Percentiles rank a stretch among this genome's conserved stretches.
These are phyloP conservation scores for Zosterops hypoxanthus DNA, from an alignment of 2,113 vertebrate genomes.

Conservation along the genomic window DNA sequence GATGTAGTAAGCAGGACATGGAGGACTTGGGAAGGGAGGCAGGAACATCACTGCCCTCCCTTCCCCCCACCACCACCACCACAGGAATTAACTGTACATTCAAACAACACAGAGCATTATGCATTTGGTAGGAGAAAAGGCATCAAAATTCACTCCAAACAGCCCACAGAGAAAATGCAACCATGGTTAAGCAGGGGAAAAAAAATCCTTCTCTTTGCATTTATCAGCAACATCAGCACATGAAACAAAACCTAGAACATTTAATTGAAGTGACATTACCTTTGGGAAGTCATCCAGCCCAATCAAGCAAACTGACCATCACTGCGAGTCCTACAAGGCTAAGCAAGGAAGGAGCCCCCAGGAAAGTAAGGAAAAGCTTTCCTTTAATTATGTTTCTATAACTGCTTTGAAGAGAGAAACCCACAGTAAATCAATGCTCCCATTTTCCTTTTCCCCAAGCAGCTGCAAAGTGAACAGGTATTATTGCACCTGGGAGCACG, in stretches of 20 bases:
- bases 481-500: constrained; percentile 53
- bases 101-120: neutral
- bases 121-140: constrained; percentile 13
- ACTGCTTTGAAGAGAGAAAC: constrained; percentile 52
- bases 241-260: constrained; percentile 37
- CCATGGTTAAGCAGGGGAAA: constrained; percentile 10
- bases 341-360: constrained; percentile 56
- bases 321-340: constrained; percentile 49
- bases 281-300: constrained; percentile 50
- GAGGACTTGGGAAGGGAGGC: constrained; percentile 21
- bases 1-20: neutral
- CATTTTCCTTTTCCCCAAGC: constrained; percentile 51
- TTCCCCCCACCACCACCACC: neutral
- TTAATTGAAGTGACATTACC: constrained; percentile 25
- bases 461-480: constrained; percentile 53
- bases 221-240: constrained; percentile 46
- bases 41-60: neutral
- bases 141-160: constrained; percentile 25
- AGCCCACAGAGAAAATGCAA: constrained; percentile 43
- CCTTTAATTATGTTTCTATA: constrained; percentile 48
- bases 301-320: constrained; percentile 61
- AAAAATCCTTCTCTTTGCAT: constrained; percentile 7
- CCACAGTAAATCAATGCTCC: constrained; percentile 40
- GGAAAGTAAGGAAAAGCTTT: constrained; percentile 55
- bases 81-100: neutral